Evolutionary conservation across 1,140 invertebrate species (phyloP), one percentile per base, ranked within the genome.

Genomic region (Lepidurus packardi): DNA sequence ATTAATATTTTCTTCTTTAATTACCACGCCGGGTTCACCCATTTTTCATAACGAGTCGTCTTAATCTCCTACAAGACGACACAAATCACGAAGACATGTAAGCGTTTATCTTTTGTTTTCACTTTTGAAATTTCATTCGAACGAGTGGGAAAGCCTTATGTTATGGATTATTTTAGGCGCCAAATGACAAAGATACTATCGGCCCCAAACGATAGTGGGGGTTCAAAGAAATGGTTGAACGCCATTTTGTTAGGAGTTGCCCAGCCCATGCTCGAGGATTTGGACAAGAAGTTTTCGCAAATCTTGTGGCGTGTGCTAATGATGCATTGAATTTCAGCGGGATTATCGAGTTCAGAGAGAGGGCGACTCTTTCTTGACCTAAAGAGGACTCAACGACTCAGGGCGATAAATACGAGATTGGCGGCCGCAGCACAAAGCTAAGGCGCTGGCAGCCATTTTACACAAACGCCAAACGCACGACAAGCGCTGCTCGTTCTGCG

Each of bases 1-100:
- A 43, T 89, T 91, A 16, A 92, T 90, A 80, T 86, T 87, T 82
- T 90, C 88, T 44, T 77, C 78, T 74, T 78, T 65, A 16, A 65
- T 65, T 16, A 65, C 53, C 6, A 65, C 53, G 53, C 53, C 53
- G 21, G 53, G 53, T 65, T 65, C 53, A 21, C 53, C 53, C 53
- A 65, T 65, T 13, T 13, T 16, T 65, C 7, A 65, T 7, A 65
- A 9, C 53, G 34, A 34, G 3, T 34, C 3, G 34, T 34, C 34
- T 34, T 34, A 34, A 3, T 34, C 2, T 34, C 34, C 34, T 34
- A 34, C 3, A 34, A 34, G 2, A 34, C 34, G 34, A 34, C 3
- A 34, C n/a, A 34, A 34, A 34, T 2, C 3, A 34, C 34, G 34
- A 4, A 34, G 4, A 34, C 34, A 34, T 34, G 3, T 34, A 34